A percentile compares a stretch with the other conserved stretches of the same genome.
Conservation (phyloP, 2,797 vertebrate species). For the Oreochromis grahami region DNA sequence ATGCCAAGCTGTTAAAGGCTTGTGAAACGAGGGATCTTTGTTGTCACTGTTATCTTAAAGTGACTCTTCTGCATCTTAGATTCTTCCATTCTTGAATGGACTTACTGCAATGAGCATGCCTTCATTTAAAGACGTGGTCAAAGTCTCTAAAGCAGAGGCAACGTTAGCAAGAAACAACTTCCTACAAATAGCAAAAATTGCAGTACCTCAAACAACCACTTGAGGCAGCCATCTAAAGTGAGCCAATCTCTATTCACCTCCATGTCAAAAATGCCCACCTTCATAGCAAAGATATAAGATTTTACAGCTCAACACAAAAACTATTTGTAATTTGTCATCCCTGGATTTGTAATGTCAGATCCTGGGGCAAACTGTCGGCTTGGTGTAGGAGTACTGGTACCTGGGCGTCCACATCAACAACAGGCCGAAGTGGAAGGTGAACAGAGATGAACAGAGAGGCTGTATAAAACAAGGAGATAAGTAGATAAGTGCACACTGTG, state of each 20-base stretch:
- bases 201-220: not conserved
- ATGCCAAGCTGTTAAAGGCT: not conserved
- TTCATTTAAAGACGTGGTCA: not conserved
- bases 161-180: rapidly evolving
- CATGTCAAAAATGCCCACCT: not conserved
- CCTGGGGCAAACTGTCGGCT: not conserved
- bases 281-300: not conserved
- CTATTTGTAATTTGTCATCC: rapidly evolving
- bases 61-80: not conserved
- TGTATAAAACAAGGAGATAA: not conserved
- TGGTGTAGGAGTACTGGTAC: not conserved
- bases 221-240: rapidly evolving
- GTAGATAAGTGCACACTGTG: not conserved
- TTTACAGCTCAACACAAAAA: not conserved
- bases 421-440: not conserved
- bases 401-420: not conserved
- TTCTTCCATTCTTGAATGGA: rapidly evolving
- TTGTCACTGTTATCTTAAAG: not conserved
- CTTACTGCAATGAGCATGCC: not conserved
- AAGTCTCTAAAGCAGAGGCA: not conserved
- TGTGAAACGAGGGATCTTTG: not conserved
- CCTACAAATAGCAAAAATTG: not conserved
- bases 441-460: not conserved
- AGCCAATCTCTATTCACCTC: not conserved
- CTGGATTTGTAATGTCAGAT: not conserved